Conservation (phyloP, 1,140 invertebrate genomes). For the Drosophila pseudoobscura region DNA sequence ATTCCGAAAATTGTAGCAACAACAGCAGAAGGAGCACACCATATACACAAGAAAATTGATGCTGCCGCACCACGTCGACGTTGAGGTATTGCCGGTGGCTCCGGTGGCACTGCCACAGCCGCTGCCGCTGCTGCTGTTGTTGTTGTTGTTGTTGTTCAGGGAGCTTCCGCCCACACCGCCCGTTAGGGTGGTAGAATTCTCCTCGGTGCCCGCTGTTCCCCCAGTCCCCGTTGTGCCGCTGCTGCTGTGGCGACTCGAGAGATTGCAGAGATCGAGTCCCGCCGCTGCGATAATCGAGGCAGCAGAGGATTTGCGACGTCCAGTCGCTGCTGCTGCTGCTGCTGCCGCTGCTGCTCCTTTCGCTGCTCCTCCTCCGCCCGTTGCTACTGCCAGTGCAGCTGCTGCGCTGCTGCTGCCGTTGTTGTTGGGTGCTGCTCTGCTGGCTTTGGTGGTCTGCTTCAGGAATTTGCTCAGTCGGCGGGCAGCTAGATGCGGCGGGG, state of each 20-base stretch:
- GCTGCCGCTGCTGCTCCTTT: constrained; percentile 8
- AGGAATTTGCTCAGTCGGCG: constrained; percentile 62
- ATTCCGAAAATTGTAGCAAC: constrained; percentile 81
- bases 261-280: constrained; percentile 40
- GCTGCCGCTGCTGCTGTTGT: constrained; percentile 29
- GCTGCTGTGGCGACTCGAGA: constrained; percentile 14
- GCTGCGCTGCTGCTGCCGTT: constrained; percentile 5
- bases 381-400: constrained; percentile 19
- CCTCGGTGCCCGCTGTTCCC: constrained; percentile 28
- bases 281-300: constrained; percentile 70
- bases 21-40: constrained; percentile 82
- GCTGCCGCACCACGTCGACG: constrained; percentile 78
- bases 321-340: constrained; percentile 18
- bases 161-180: constrained; percentile 35
- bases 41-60: constrained; percentile 82
- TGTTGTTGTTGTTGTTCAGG: constrained; percentile 20
- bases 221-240: constrained; percentile 31
- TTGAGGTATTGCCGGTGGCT: constrained; percentile 46
- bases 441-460: constrained; percentile 33
- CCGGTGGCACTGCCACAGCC: constrained; percentile 20
- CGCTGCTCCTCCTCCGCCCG: neutral
- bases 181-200: constrained; percentile 36
- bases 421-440: constrained; percentile 6
- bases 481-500: constrained; percentile 16
- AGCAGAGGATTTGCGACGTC: constrained; percentile 68